Conservation (phyloP, 2,113 vertebrate genomes). For the Macheiramphus alcinus region DNA sequence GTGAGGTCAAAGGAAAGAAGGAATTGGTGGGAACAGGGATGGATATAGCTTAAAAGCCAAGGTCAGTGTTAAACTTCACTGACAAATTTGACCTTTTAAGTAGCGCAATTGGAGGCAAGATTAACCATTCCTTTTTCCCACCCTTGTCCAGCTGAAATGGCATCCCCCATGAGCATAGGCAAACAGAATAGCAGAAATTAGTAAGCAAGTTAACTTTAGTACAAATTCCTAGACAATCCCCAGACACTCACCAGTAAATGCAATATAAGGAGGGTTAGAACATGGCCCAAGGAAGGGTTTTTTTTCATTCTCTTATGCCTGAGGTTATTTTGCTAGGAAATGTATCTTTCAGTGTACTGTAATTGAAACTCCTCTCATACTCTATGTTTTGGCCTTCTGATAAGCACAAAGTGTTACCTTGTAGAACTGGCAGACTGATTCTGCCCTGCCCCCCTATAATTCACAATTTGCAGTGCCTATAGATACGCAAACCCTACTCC, state of each 20-base stretch:
- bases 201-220: slow-evolving; percentile 3
- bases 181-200: slow-evolving; percentile 27
- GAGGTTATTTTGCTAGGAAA: slow-evolving; percentile 27
- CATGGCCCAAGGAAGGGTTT: not conserved
- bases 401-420: not conserved
- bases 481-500: not conserved
- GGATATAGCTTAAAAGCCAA: slow-evolving; percentile 1
- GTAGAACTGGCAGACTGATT: not conserved
- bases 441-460: not conserved
- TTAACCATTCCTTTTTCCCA: not conserved
- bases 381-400: not conserved
- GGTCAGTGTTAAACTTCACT: not conserved
- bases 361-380: not conserved
- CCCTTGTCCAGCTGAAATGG: not conserved
- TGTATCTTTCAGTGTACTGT: not conserved
- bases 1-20: not conserved
- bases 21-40: not conserved
- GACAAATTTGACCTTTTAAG: slow-evolving; percentile 41
- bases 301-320: not conserved
- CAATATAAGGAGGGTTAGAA: not conserved
- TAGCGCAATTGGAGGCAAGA: not conserved
- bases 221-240: not conserved
- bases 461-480: not conserved
- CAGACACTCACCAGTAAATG: not conserved
- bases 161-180: not conserved